A percentile compares a stretch with the other conserved stretches of the same genome.
phyloP scores from a whole-genome alignment of 2,797 vertebrate species.

The Euphonia xanthogaster region DNA sequence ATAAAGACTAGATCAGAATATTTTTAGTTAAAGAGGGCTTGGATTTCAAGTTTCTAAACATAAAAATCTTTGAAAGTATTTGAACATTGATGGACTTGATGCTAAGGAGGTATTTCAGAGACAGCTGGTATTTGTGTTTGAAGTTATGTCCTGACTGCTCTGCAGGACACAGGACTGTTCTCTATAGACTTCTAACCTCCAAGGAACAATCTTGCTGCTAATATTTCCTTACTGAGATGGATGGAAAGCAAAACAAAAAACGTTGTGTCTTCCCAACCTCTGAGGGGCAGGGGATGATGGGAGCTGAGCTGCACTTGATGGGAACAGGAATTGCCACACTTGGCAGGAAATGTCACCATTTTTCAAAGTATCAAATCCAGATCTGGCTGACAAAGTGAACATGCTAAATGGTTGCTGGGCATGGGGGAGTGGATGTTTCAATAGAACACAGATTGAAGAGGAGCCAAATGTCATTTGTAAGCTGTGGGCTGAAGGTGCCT shows the following conservation, averaged over 20 bases:
- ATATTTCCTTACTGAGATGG: background rate
- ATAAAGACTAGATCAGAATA: background rate
- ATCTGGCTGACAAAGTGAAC: background rate
- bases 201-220: background rate
- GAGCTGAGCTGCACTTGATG: background rate
- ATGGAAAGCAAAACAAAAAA: background rate
- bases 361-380: background rate
- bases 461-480: background rate
- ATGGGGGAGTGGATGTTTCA: background rate
- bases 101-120: background rate
- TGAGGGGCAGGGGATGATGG: fast-evolving
- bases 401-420: background rate
- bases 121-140: background rate
- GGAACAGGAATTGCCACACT: background rate
- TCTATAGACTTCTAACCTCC: background rate
- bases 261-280: fast-evolving
- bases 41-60: background rate
- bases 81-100: background rate
- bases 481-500: background rate
- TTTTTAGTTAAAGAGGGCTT: background rate
- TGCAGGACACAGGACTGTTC: background rate
- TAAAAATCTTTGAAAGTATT: background rate
- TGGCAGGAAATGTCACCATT: background rate
- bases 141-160: background rate
- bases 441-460: fast-evolving